Evolutionary conservation across 2,113 vertebrate genomes (phyloP).

Genomic region (Amazona vittata): DNA sequence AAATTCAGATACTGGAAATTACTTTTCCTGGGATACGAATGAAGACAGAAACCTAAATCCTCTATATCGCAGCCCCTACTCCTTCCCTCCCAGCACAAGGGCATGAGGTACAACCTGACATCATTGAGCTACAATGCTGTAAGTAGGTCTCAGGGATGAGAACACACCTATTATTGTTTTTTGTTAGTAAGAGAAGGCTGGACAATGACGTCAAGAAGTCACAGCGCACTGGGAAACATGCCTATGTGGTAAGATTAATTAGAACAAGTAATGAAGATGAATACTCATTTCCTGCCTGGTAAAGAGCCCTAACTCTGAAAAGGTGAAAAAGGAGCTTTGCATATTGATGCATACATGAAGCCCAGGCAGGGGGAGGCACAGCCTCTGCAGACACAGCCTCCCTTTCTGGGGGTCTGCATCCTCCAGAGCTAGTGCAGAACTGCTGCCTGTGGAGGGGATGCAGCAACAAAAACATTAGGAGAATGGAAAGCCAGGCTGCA

Average conservation of each 20-base stretch:
- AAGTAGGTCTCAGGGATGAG: not conserved
- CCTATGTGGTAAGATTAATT: not conserved
- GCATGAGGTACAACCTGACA: not conserved
- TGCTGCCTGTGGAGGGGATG: not conserved
- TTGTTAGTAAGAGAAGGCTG: not conserved
- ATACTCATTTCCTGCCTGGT: not conserved
- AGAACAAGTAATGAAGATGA: not conserved
- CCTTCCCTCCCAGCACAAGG: fast-evolving
- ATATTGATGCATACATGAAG: not conserved
- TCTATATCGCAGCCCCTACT: not conserved
- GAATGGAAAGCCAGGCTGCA: not conserved
- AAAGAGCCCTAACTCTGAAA: not conserved
- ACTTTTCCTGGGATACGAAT: not conserved
- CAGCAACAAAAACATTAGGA: not conserved
- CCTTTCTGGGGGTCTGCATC: not conserved
- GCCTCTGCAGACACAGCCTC: not conserved
- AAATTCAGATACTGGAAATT: not conserved
- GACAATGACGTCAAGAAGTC: not conserved
- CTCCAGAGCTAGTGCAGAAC: not conserved
- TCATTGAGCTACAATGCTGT: not conserved
- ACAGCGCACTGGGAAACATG: fast-evolving
- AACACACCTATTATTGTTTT: fast-evolving
- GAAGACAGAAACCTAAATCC: not conserved
- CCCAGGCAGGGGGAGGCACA: not conserved
- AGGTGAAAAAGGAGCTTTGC: not conserved